Evolutionary conservation across 2,113 vertebrate genomes (phyloP).

Genomic region (Colossoma macropomum): DNA sequence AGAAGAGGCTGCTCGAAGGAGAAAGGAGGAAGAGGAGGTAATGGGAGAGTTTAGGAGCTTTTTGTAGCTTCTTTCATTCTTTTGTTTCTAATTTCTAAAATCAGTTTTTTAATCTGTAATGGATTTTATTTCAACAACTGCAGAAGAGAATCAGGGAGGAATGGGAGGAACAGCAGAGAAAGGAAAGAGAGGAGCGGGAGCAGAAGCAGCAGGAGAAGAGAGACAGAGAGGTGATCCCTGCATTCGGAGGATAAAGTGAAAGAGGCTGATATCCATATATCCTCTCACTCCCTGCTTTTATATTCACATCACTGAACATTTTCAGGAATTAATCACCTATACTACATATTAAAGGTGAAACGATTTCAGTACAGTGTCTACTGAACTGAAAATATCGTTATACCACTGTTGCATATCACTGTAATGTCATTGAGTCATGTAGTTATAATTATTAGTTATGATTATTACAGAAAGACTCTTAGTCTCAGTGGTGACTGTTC

Average conservation of each 20-base stretch:
- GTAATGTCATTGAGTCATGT: not conserved
- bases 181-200: conserved; percentile 84
- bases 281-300: conserved; percentile 73
- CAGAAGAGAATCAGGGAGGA: conserved; percentile 93
- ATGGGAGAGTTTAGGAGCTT: conserved; percentile 12
- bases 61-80: not conserved
- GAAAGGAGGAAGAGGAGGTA: conserved; percentile 93
- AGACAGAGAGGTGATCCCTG: conserved; percentile 95
- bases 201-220: conserved; percentile 88
- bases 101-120: not conserved
- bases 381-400: no score
- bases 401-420: not conserved
- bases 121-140: conserved; percentile 39
- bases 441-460: not conserved
- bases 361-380: no score
- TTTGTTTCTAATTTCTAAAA: not conserved
- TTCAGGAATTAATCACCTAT: not conserved
- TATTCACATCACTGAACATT: conserved; percentile 6
- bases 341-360: not conserved
- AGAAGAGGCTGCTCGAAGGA: conserved; percentile 85
- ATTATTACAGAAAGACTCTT: not conserved
- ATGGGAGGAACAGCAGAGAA: conserved; percentile 92
- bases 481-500: no score
- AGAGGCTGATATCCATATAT: conserved; percentile 77
- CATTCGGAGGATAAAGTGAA: conserved; percentile 82